Evolutionary conservation across 2,113 vertebrate genomes (phyloP).

Genomic region (Amia ocellicauda): DNA sequence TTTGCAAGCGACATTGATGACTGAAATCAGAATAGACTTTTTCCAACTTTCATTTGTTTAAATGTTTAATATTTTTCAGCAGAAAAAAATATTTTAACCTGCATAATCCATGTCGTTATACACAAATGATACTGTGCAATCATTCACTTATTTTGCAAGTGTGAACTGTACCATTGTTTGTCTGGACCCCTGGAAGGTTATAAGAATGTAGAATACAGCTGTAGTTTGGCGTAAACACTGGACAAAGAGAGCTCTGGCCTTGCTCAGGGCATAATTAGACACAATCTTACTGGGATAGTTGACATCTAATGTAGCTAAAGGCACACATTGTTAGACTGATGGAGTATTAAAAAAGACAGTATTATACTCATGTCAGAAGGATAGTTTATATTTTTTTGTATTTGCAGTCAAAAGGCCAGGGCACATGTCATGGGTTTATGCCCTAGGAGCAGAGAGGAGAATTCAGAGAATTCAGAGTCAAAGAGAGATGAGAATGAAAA

Average conservation of each 20-base stretch:
- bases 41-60: too few relatives aligned
- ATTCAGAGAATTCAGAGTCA: conserved; percentile 10
- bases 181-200: conserved; percentile 9
- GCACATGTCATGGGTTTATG: too few relatives aligned
- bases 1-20: too few relatives aligned
- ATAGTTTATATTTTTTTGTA: too few relatives aligned
- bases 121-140: conserved; percentile 25
- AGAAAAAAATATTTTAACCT: conserved; percentile 19
- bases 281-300: conserved; percentile 24
- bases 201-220: neutral
- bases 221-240: conserved; percentile 15
- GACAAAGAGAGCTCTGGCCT: conserved; percentile 27
- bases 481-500: too few relatives aligned
- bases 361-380: conserved; percentile 26
- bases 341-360: conserved; percentile 18
- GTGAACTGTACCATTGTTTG: conserved; percentile 26
- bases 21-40: too few relatives aligned
- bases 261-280: conserved; percentile 31
- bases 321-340: conserved; percentile 18
- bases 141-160: conserved; percentile 28
- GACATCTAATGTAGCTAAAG: conserved; percentile 24
- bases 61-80: too few relatives aligned
- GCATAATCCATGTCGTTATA: conserved; percentile 30
- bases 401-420: too few relatives aligned
- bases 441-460: too few relatives aligned